Conservation (phyloP, 2,113 vertebrate species). For the Lophius piscatorius region DNA sequence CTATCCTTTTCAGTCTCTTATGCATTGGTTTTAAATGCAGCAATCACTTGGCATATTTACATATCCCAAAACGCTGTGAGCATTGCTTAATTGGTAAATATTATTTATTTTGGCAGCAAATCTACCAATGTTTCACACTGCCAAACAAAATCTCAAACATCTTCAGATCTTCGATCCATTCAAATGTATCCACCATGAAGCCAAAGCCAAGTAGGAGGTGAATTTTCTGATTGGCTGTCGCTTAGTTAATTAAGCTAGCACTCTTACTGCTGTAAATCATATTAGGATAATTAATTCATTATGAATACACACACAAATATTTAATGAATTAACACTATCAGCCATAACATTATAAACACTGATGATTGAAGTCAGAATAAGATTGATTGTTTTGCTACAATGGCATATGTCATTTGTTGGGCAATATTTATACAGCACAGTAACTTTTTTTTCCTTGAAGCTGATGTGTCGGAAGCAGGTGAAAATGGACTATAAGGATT, state of each 20-base stretch:
- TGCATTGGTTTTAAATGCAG: conserved; percentile 5
- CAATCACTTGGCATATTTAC: conserved; percentile 15
- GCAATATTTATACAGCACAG: no score
- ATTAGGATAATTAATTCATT: neutral
- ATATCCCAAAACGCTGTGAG: conserved; percentile 21
- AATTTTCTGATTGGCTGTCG: neutral
- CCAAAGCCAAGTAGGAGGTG: neutral
- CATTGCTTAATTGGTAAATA: conserved; percentile 8
- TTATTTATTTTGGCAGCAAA: conserved; percentile 9
- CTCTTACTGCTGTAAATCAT: neutral
- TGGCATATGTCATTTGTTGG: no score
- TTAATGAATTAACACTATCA: no score
- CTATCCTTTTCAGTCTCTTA: conserved; percentile 1
- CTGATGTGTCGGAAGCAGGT: no score
- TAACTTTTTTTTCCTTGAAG: no score
- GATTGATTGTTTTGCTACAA: no score
- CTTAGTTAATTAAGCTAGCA: neutral
- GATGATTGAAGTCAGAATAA: no score
- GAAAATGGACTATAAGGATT: no score
- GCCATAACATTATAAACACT: no score
- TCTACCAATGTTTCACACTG: neutral
- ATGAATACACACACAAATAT: neutral
- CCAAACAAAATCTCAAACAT: neutral
- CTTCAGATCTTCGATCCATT: conserved; percentile 3
- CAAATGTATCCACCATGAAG: conserved; percentile 1